phyloP scores from a whole-genome alignment of 2,888 invertebrate species.

The Torymus aiolomorphi region DNA sequence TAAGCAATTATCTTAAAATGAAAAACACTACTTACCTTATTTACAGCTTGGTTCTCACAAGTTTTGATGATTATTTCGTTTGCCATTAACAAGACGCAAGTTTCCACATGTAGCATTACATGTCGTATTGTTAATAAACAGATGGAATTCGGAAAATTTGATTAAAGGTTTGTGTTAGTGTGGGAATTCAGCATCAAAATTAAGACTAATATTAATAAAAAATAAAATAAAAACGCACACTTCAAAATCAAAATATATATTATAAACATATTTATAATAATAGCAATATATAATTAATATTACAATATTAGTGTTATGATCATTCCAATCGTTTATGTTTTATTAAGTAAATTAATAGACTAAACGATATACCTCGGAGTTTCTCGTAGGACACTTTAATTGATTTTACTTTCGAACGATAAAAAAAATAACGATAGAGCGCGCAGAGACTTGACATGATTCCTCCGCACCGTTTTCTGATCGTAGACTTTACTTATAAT shows the following conservation, averaged over 20 bases:
- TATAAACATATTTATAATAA: slow-evolving; percentile 75
- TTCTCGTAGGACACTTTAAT: slow-evolving; percentile 49
- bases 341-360: slow-evolving; percentile 74
- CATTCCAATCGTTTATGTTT: slow-evolving; percentile 69
- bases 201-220: slow-evolving; percentile 57
- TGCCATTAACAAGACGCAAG: slow-evolving; percentile 13
- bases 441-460: slow-evolving; percentile 49
- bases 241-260: slow-evolving; percentile 75
- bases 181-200: slow-evolving; percentile 44
- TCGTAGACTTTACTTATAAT: slow-evolving; percentile 43
- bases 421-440: slow-evolving; percentile 61
- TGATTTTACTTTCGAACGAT: slow-evolving; percentile 53
- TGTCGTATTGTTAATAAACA: slow-evolving; percentile 46
- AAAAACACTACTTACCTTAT: slow-evolving; percentile 30
- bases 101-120: slow-evolving; percentile 30
- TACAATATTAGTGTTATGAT: slow-evolving; percentile 74
- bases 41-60: not conserved
- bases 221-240: slow-evolving; percentile 66
- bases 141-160: slow-evolving; percentile 33
- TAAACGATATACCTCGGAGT: slow-evolving; percentile 63
- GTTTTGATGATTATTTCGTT: slow-evolving; percentile 1
- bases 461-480: slow-evolving; percentile 41
- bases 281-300: slow-evolving; percentile 74
- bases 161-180: slow-evolving; percentile 55
- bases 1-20: slow-evolving; percentile 8